A percentile compares a stretch with the other conserved stretches of the same genome.
phyloP scores from a whole-genome alignment of 2,797 vertebrate genomes.

The Protosalanx chinensis region DNA sequence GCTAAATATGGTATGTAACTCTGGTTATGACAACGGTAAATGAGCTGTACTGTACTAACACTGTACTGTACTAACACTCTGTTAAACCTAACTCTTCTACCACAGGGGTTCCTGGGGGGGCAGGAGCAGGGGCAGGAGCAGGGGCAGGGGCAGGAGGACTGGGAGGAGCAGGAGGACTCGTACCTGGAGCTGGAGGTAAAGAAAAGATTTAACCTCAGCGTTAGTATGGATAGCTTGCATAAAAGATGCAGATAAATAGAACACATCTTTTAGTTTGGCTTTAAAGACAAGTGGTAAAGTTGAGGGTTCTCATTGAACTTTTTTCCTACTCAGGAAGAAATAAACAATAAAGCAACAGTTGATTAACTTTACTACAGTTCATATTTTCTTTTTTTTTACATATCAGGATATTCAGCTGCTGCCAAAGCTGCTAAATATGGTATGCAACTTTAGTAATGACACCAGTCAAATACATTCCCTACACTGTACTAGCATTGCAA shows the following conservation, averaged over 20 bases:
- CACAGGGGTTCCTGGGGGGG: not conserved
- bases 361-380: too few relatives aligned
- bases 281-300: too few relatives aligned
- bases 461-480: not conserved
- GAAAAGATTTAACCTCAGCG: not conserved
- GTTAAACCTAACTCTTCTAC: not conserved
- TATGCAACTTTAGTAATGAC: not conserved
- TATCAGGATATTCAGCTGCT: not conserved
- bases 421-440: slow-evolving; percentile 11
- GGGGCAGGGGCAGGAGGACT: slow-evolving; percentile 39
- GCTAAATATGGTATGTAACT: slow-evolving; percentile 8
- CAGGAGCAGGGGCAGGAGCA: not conserved
- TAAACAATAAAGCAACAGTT: too few relatives aligned
- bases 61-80: not conserved
- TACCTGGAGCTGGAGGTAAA: slow-evolving; percentile 7
- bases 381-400: too few relatives aligned
- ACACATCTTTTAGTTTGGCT: not conserved
- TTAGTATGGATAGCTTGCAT: too few relatives aligned
- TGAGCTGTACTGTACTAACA: not conserved
- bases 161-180: slow-evolving; percentile 9
- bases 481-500: not conserved
- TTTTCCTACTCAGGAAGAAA: too few relatives aligned
- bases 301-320: too few relatives aligned
- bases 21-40: not conserved
- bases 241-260: too few relatives aligned